A percentile compares a stretch with the other conserved stretches of the same genome.
Evolutionary conservation across 2,113 vertebrate genomes (phyloP).

Genomic region (Pholis gunnellus): DNA sequence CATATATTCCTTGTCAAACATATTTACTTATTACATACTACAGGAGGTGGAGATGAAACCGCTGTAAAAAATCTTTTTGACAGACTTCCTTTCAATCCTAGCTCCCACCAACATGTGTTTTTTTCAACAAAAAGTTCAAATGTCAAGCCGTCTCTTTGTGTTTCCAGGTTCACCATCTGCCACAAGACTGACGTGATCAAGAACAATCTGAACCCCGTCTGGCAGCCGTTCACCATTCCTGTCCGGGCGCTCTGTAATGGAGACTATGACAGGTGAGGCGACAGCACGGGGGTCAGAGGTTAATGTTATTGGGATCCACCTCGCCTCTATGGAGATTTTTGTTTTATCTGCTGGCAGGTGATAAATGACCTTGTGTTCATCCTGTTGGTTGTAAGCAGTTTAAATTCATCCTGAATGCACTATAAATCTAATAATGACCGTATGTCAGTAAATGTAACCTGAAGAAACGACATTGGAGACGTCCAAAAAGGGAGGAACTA

Average conservation of each 20-base stretch:
- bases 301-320: background rate
- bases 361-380: background rate
- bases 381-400: background rate
- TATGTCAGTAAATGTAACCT: background rate
- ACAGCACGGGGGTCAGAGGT: background rate
- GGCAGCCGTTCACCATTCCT: slow-evolving; percentile 93
- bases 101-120: background rate
- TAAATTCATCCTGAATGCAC: background rate
- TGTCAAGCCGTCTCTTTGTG: slow-evolving; percentile 13
- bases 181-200: slow-evolving; percentile 96
- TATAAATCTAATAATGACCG: too few species aligned
- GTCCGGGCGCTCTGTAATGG: slow-evolving; percentile 92
- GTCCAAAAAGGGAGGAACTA: background rate
- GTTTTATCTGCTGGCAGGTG: background rate
- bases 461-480: background rate
- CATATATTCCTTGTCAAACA: background rate
- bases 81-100: background rate
- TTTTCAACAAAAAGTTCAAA: background rate
- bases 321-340: background rate
- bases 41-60: background rate
- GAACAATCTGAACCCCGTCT: slow-evolving; percentile 93
- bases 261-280: slow-evolving; percentile 90
- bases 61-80: background rate
- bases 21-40: background rate
- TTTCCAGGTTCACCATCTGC: slow-evolving; percentile 92